Evolutionary conservation across 2,113 vertebrate genomes (phyloP).

Genomic region (Halichoeres trimaculatus): DNA sequence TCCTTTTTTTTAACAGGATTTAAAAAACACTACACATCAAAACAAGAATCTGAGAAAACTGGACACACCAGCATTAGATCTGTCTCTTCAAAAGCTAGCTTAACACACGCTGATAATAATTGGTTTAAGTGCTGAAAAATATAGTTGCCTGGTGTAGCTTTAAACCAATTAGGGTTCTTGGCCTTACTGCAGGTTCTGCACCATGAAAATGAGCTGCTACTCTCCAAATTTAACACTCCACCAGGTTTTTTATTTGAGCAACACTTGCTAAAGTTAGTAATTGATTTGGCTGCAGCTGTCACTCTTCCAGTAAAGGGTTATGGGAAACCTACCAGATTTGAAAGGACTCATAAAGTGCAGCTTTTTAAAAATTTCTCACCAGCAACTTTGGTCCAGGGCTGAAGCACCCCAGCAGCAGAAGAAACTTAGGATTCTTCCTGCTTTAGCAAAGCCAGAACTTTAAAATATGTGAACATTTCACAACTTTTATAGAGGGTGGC

Average conservation of each 20-base stretch:
- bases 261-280: neutral
- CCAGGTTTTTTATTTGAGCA: slow-evolving; percentile 1
- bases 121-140: neutral
- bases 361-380: slow-evolving; percentile 61
- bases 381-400: slow-evolving; percentile 68
- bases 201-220: slow-evolving; percentile 53
- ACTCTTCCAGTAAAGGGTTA: neutral
- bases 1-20: neutral
- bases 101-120: neutral
- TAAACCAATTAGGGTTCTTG: neutral
- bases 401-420: slow-evolving; percentile 40
- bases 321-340: slow-evolving; percentile 39
- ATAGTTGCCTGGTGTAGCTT: slow-evolving; percentile 61
- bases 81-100: slow-evolving; percentile 7
- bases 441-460: neutral
- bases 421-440: neutral
- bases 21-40: neutral
- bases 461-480: neutral
- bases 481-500: neutral
- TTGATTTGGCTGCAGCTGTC: neutral
- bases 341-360: slow-evolving; percentile 66
- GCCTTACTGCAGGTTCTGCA: slow-evolving; percentile 20
- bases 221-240: slow-evolving; percentile 26
- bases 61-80: slow-evolving; percentile 1
- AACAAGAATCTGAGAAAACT: neutral